Percentiles rank a stretch among this genome's conserved stretches.
Evolutionary conservation across 2,113 vertebrate genomes (phyloP).

Genomic region (Tauraco erythrolophus): DNA sequence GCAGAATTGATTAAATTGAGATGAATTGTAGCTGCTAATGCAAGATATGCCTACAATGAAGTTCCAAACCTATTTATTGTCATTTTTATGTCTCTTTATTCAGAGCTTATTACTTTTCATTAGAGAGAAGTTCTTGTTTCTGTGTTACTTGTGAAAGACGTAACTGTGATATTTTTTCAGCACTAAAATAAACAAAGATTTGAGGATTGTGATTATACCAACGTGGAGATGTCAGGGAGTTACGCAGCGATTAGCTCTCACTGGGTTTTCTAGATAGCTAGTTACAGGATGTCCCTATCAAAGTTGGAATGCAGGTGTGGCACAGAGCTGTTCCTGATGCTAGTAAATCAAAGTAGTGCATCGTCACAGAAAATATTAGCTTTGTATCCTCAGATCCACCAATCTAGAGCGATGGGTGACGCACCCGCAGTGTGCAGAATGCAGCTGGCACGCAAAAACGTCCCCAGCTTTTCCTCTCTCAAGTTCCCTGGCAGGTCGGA

Average conservation of each 20-base stretch:
- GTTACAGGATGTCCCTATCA: not conserved
- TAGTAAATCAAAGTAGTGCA: not conserved
- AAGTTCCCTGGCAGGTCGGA: not conserved
- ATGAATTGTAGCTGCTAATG: not conserved
- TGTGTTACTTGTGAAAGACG: not conserved
- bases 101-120: not conserved
- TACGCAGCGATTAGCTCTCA: not conserved
- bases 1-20: not conserved
- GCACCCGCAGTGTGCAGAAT: not conserved
- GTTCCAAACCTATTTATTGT: not conserved
- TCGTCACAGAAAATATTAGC: not conserved
- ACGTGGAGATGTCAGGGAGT: not conserved
- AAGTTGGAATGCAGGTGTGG: not conserved
- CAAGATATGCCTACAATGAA: not conserved
- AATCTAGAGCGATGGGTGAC: not conserved
- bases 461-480: not conserved
- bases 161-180: not conserved
- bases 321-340: not conserved
- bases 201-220: not conserved
- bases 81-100: conserved; percentile 32
- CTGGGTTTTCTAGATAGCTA: not conserved
- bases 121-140: not conserved
- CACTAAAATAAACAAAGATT: not conserved
- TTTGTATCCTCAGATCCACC: conserved; percentile 65
- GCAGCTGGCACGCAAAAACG: not conserved